Evolutionary conservation across 2,888 invertebrate genomes (phyloP), one percentile per base, ranked within the genome.

Genomic region (Rhimphoctona megacephalus): DNA sequence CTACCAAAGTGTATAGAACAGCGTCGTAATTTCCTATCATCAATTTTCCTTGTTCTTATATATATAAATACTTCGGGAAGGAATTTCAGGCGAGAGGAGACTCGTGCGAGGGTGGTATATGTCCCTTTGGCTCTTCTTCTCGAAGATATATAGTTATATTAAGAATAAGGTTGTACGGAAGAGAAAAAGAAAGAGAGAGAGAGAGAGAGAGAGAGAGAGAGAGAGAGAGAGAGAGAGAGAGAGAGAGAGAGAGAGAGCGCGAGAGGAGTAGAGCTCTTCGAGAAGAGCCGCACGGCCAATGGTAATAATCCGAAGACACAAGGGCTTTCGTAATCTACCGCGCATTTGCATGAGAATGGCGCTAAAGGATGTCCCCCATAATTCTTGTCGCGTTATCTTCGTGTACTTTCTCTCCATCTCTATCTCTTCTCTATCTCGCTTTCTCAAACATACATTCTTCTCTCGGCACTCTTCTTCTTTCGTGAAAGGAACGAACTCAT

Each of bases 311-410:
- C 90, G 89, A 91, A 90, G 91, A 91, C 91, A 91, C 91, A 90
- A 92, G 91, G 90, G 91, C 90, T 89, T 81, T 82, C 91, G 92
- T 92, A 93, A 92, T 92, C 92, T 91, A 90, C 90, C 90, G 90
- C 89, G 89, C 90, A 93, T 92, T 93, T 93, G 91, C 92, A 92
- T 93, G 92, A 92, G 91, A 93, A 92, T 92, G 91, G 90, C 91
- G 92, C 90, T 92, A 92, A 92, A 92, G 92, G 92, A 92, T 92
- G 92, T 91, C 90, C 89, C 89, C 91, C 92, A 92, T 93, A 92
- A 93, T 92, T 93, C 92, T 92, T 91, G 89, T 89, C 89, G 89
- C 91, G 90, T 91, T 91, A 92, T 91, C 91, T 91, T 87, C 87
- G 79, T 85, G 82, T 85, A 81, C 86, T 85, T 85, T 87, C 86